Evolutionary conservation across 92 coral and sea anemone genomes (phyloP), one percentile per base, ranked within the genome.

Genomic region (Pocillopora meandrina): DNA sequence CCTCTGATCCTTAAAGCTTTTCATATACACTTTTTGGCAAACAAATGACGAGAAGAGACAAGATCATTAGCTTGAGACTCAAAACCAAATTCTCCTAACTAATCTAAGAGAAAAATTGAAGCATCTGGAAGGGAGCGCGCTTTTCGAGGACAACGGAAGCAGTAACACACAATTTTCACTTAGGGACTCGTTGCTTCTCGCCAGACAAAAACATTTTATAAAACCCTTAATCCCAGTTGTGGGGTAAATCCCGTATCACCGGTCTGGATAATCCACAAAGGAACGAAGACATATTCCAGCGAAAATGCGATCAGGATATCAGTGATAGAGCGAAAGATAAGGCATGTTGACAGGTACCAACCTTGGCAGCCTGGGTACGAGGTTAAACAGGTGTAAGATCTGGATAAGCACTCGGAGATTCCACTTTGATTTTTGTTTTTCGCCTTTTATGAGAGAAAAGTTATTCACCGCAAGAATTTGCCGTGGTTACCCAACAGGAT

Each of bases 291-390:
- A 70, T 71, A 20, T 71, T 34, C 67, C 47, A 36, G 77, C 36
- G 70, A 70, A 81, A 81, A 81, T 81, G 77, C 85, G 85, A 81
- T 81, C 74, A 81, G 69, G 85, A 81, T 71, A 60, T 71, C 10
- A 36, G 77, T 56, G 72, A 58, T 15, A 34, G 60, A 71, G 33
- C 61, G 19, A 1, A 79, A 60, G 82, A 85, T 60, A 78, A 70
- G 89, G 67, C 75, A 34, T 19, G 55, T 9, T 71, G 76, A 78
- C 71, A 85, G 84, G 78, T 49, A 52, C 61, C 52, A 42, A 42
- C 52, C 52, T 42, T 42, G 52, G 52, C 52, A 42, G 52, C 52
- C 52, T 42, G 52, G 52, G 52, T 42, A 42, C 52, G 52, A 42
- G 8, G 52, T 42, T 42, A 42, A 42, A 42, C 52, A 42, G 52